Base-by-base conservation (phyloP, 2,797 vertebrate genomes). In the Danio tinwini region DNA sequence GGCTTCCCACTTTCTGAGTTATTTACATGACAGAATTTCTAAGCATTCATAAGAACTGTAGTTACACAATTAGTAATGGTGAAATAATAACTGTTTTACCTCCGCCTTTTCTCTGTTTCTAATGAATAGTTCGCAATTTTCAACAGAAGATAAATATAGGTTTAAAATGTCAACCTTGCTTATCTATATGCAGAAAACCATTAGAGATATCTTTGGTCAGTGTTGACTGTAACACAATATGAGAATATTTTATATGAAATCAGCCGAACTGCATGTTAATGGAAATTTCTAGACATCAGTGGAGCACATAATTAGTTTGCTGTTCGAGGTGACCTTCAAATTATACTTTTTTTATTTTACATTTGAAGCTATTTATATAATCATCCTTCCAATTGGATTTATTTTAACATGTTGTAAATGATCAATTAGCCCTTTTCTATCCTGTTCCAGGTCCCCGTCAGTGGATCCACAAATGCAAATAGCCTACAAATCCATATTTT, bases 1-100 rank as follows among this genome's bases (percentile, higher is more conserved):
- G 76, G 63, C 7, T 0, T 82, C 78, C 68, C 74, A 49, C 80
- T 70, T 80, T 84, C 80, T 76, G 8, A 82, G 29, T 3, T 29
- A 29, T 29, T 29, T 29, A 29, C 29, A 29, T 29, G 29, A 29
- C 29, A 29, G 29, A 29, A 29, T 29, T 29, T 29, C 29, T 29
- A 29, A 82, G 77, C 81, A 81, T 50, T 81, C 67, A 21, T 50
- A 81, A 83, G 21, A 65, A 53, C 55, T 29, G 29, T 42, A 47
- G 50, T 47, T 19, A 49, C 14, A 49, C 64, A 45, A 82, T 76
- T 61, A 67, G 40, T 49, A 55, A 52, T 17, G 45, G 16, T 21
- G 59, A 37, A 19, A 62, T 50, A 17, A 65, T 29, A 2, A 45
- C 39, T 5, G 2, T 78, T 37, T 74, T 78, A 65, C 39, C 40